Conservation (phyloP, 2,113 vertebrate species). For the Cyphomyrus plagiostoma region DNA sequence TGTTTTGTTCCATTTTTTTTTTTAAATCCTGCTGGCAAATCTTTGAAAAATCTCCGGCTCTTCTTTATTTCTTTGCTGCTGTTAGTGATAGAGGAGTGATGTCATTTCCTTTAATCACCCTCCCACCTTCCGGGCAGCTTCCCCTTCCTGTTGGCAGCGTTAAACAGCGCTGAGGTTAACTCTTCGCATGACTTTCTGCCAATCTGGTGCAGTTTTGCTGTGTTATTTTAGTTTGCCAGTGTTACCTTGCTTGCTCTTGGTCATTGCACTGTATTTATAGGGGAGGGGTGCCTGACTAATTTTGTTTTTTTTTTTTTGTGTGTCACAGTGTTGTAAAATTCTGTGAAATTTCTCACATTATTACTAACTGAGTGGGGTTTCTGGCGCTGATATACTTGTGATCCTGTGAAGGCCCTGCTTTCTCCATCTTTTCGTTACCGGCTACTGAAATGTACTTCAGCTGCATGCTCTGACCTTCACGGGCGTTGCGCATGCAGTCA, state of each 20-base stretch:
- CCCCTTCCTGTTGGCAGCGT: constrained; percentile 18
- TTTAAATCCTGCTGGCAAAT: neutral
- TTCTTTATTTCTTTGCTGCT: neutral
- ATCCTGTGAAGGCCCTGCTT: neutral
- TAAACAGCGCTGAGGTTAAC: constrained; percentile 15
- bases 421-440: neutral
- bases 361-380: neutral
- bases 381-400: neutral
- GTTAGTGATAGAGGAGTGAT: constrained; percentile 16
- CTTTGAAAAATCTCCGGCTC: neutral
- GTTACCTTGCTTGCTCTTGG: neutral
- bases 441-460: neutral
- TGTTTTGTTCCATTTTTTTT: neutral
- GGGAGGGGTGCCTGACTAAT: neutral
- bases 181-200: neutral
- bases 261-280: neutral
- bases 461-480: neutral
- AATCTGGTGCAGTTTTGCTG: neutral
- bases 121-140: constrained; percentile 10
- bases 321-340: neutral
- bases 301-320: neutral
- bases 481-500: neutral
- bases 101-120: constrained; percentile 21
- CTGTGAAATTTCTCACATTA: neutral
- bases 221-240: neutral